Evolutionary conservation across 2,113 vertebrate genomes (phyloP).

Genomic region (Apteryx mantelli): DNA sequence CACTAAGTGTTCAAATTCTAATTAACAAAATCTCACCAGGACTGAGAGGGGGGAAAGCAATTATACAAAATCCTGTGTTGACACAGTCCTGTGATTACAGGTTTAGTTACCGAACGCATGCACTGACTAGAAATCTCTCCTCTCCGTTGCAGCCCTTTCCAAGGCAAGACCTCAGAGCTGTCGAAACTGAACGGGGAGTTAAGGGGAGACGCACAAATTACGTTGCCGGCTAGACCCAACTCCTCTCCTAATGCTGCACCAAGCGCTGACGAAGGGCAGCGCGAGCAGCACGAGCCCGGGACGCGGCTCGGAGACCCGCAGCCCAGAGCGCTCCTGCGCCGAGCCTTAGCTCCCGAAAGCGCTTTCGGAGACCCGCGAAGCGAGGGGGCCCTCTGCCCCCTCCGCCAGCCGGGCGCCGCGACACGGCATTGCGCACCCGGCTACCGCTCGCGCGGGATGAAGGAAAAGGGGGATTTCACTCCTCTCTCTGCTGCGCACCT

Average conservation of each 20-base stretch:
- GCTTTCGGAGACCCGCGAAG: too few relatives aligned
- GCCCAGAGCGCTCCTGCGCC: too few relatives aligned
- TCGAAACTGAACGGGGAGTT: background rate
- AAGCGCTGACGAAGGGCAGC: too few relatives aligned
- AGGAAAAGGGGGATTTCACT: background rate
- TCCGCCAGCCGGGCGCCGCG: too few relatives aligned
- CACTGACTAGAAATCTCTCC: background rate
- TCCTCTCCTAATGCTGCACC: background rate
- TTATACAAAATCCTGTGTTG: background rate
- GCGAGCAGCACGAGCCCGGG: too few relatives aligned
- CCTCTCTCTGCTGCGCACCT: rapidly evolving
- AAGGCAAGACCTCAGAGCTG: background rate
- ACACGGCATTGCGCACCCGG: too few relatives aligned
- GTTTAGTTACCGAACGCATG: background rate
- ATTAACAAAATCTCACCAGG: background rate
- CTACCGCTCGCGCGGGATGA: rapidly evolving
- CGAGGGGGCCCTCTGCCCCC: too few relatives aligned
- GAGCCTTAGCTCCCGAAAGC: too few relatives aligned
- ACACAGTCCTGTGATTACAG: background rate
- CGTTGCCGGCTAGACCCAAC: background rate
- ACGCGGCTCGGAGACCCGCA: too few relatives aligned
- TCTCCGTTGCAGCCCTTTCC: background rate
- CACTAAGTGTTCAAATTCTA: background rate
- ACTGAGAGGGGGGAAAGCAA: background rate
- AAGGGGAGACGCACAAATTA: background rate